Evolutionary conservation across 2,113 vertebrate species (phyloP).

Genomic region (Columbina picui): DNA sequence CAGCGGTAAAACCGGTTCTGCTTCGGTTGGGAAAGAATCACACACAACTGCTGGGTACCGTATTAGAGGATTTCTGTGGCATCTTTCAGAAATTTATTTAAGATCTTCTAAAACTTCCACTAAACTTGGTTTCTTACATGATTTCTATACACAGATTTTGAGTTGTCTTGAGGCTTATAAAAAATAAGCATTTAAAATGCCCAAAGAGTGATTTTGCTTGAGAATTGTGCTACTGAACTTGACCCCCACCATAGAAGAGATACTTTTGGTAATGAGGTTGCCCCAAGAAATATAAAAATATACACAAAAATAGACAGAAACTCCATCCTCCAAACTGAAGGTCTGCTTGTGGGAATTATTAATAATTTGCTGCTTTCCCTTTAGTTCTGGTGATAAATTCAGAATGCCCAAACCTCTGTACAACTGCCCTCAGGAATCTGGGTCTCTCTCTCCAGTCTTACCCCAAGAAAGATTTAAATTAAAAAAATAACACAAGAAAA

Average conservation of each 20-base stretch:
- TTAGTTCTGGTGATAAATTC: background rate
- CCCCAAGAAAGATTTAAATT: conserved; percentile 10
- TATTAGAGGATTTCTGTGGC: background rate
- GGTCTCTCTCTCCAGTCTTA: background rate
- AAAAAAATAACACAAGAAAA: background rate
- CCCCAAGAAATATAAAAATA: conserved; percentile 68
- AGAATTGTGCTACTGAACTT: conserved; percentile 3
- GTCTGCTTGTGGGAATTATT: background rate
- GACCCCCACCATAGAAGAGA: background rate
- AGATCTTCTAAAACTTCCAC: background rate
- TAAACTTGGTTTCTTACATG: background rate
- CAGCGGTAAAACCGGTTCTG: background rate
- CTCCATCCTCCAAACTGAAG: conserved; percentile 30
- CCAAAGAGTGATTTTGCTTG: conserved; percentile 22
- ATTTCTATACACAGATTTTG: background rate
- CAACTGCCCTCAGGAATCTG: background rate
- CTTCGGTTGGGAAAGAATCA: background rate
- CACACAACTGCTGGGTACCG: background rate
- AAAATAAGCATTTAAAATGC: conserved; percentile 41
- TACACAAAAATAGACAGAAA: conserved; percentile 38
- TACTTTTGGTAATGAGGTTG: background rate
- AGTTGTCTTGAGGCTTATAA: background rate
- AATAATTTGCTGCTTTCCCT: background rate
- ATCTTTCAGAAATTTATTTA: background rate
- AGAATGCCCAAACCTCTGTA: background rate